Evolutionary conservation across 2,888 invertebrate species (phyloP).

Genomic region (Alsophila aescularia): DNA sequence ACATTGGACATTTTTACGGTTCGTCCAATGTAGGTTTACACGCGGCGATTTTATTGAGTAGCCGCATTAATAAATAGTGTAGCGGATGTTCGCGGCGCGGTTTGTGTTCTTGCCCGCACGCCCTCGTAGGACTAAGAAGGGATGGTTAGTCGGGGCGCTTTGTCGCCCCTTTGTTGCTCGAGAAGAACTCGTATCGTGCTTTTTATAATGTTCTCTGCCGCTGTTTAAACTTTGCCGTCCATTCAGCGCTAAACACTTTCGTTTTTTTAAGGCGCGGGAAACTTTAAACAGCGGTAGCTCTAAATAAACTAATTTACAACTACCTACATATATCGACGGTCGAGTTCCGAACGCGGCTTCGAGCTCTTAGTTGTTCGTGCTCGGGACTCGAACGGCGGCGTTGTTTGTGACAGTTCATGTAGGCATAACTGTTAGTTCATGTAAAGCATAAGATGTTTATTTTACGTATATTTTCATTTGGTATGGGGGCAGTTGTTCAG

Average conservation of each 20-base stretch:
- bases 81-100: slow-evolving; percentile 48
- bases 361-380: background rate
- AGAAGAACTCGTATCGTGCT: slow-evolving; percentile 59
- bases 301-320: slow-evolving; percentile 30
- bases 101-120: slow-evolving; percentile 38
- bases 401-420: slow-evolving; percentile 71
- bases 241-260: slow-evolving; percentile 14
- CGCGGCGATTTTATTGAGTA: slow-evolving; percentile 82
- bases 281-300: slow-evolving; percentile 23
- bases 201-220: slow-evolving; percentile 43
- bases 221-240: slow-evolving; percentile 23
- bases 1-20: slow-evolving; percentile 66
- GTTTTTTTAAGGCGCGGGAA: slow-evolving; percentile 1
- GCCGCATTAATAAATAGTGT: slow-evolving; percentile 70
- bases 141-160: slow-evolving; percentile 45
- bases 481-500: slow-evolving; percentile 41
- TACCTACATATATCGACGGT: slow-evolving; percentile 21
- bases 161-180: slow-evolving; percentile 52
- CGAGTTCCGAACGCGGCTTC: slow-evolving; percentile 16
- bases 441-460: slow-evolving; percentile 81
- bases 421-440: slow-evolving; percentile 82
- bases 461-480: slow-evolving; percentile 75
- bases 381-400: slow-evolving; percentile 12
- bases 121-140: slow-evolving; percentile 28
- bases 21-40: slow-evolving; percentile 75